Conservation (phyloP, 92 coral and sea anemone species). For the Epizoanthus fatuus region DNA sequence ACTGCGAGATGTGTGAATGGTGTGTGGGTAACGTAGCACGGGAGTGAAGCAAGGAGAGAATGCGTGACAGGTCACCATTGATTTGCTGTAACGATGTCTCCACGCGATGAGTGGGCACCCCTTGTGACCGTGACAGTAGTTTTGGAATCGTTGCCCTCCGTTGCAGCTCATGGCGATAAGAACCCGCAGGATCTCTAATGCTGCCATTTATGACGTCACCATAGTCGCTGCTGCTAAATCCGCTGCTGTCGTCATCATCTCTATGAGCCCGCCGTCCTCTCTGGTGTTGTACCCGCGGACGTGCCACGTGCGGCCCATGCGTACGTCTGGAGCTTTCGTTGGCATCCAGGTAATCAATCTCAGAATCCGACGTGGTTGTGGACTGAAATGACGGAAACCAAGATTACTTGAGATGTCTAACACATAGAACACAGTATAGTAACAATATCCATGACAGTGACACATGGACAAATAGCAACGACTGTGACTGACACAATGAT, state of each 20-base stretch:
- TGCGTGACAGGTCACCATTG: constrained; percentile 82
- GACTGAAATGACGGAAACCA: constrained; percentile 48
- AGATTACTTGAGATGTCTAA: neutral
- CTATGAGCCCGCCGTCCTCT: constrained; percentile 37
- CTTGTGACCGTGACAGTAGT: constrained; percentile 2
- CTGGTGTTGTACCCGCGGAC: constrained; percentile 18
- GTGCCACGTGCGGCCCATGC: neutral
- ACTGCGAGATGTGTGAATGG: constrained; percentile 10
- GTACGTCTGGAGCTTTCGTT: neutral
- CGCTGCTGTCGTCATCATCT: constrained; percentile 94
- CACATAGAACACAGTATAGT: too few relatives aligned
- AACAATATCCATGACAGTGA: too few relatives aligned
- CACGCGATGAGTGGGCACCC: constrained; percentile 55
- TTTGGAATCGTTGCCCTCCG: constrained; percentile 41
- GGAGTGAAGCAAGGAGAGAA: constrained; percentile 74
- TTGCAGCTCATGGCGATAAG: constrained; percentile 54
- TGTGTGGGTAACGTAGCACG: constrained; percentile 45
- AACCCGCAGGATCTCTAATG: constrained; percentile 67
- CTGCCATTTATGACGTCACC: constrained; percentile 76
- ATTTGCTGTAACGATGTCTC: constrained; percentile 83
- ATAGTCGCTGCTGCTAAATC: constrained; percentile 92
- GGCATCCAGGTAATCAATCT: constrained; percentile 65
- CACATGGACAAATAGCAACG: too few relatives aligned
- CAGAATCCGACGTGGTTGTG: constrained; percentile 86
- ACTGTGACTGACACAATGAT: too few relatives aligned